Base-by-base conservation (phyloP, 2,888 invertebrate genomes). In the Lasiommata megera region DNA sequence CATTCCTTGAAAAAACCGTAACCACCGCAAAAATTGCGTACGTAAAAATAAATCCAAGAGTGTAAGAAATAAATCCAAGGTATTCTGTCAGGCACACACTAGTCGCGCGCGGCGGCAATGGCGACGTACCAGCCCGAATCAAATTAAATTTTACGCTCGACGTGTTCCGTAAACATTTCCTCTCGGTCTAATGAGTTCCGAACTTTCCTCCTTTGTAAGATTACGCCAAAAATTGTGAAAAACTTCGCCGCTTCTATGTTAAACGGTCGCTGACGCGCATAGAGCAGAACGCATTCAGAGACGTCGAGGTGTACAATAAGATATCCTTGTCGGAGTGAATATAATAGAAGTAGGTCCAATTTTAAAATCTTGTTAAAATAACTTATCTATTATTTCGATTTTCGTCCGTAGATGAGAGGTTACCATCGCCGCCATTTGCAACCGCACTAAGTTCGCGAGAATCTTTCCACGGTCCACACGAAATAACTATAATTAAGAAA, bases 151-250 rank as follows among this genome's bases (percentile, higher is more conserved):
- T 77, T 71, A 76, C 75, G 74, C 77, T 73, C 69, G 74, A 80
- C 77, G 80, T 81, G 78, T 79, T 75, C 77, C 72, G 73, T 76
- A 73, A 76, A 76, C 79, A 73, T 72, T 73, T 69, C 63, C 68
- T 74, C 72, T 74, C 73, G 75, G 74, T 76, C 78, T 85, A 84
- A 86, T 84, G 82, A 86, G 83, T 84, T 84, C 72, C 68, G 58
- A 84, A 86, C 80, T 85, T 80, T 70, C 67, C 73, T 74, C 77
- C 76, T 80, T 80, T 79, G 80, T 76, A 72, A 80, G 77, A 82
- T 80, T 81, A 80, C 74, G 73, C 76, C 74, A 79, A 83, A 84
- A 81, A 81, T 79, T 80, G 75, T 74, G 73, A 77, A 81, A 79
- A 84, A 83, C 77, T 82, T 78, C 68, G 64, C 60, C 74, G 67